These are phyloP conservation scores for Epizoanthus illoricatus DNA, from an alignment of 92 coral and sea anemone species.

Conservation along the genomic window DNA sequence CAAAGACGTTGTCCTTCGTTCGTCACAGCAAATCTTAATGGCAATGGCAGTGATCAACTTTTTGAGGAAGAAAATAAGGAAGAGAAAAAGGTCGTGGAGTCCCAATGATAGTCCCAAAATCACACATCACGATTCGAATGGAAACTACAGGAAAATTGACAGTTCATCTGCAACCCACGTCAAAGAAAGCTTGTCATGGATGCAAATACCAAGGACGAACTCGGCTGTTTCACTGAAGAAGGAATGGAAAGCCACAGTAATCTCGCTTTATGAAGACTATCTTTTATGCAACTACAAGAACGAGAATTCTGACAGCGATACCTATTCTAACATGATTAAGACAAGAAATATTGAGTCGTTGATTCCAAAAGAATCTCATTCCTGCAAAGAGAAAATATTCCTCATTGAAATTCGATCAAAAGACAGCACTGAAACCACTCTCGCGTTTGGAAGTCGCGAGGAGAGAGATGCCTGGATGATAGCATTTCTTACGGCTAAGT, in stretches of 20 bases:
- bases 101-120: neutral
- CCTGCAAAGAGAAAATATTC: conserved; percentile 27
- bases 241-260: conserved; percentile 14
- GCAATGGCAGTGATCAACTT: conserved; percentile 13
- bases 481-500: conserved; percentile 35
- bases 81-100: conserved; percentile 25
- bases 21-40: too few relatives aligned
- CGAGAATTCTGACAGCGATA: conserved; percentile 3
- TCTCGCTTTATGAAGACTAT: conserved; percentile 26
- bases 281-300: conserved; percentile 29
- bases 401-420: conserved; percentile 30
- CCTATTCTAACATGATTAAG: conserved; percentile 14
- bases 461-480: conserved; percentile 38
- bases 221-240: conserved; percentile 1
- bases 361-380: conserved; percentile 30
- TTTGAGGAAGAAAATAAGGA: conserved; percentile 23
- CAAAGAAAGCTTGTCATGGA: conserved; percentile 33
- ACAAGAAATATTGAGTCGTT: conserved; percentile 29
- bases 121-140: neutral
- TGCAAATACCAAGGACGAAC: conserved; percentile 19
- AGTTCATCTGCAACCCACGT: conserved; percentile 8
- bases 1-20: too few relatives aligned
- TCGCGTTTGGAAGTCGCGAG: conserved; percentile 30
- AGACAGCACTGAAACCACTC: conserved; percentile 8
- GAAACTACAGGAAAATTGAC: conserved; percentile 21